These are phyloP conservation scores for Danio jaintianensis DNA, from an alignment of 2,797 vertebrate species.

Conservation along the genomic window DNA sequence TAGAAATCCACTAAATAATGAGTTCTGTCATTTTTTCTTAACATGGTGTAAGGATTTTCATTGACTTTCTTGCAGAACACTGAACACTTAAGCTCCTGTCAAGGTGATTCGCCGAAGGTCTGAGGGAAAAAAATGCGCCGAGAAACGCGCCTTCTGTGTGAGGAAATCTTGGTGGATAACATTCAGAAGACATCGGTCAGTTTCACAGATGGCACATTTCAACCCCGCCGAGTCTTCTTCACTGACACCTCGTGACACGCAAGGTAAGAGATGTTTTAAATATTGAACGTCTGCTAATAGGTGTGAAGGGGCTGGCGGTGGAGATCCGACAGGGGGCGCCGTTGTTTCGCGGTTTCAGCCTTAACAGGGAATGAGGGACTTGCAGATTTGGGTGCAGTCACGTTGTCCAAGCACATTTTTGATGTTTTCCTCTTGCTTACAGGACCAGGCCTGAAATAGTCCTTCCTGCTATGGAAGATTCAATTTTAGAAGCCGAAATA, in stretches of 20 bases:
- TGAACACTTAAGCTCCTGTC: conserved; percentile 38
- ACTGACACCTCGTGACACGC: conserved; percentile 56
- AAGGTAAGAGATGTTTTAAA: conserved; percentile 51
- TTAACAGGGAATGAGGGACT: conserved; percentile 22
- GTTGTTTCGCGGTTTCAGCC: conserved; percentile 32
- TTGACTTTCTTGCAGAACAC: conserved; percentile 47
- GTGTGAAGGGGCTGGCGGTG: not conserved
- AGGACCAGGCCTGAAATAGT: conserved; percentile 46
- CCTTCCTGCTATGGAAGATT: conserved; percentile 35
- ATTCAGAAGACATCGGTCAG: conserved; percentile 35
- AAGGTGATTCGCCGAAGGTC: conserved; percentile 48
- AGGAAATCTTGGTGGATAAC: conserved; percentile 48
- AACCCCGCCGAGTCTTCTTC: conserved; percentile 45
- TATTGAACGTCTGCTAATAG: conserved; percentile 5
- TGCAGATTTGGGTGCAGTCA: conserved; percentile 76
- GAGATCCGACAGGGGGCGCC: conserved; percentile 55
- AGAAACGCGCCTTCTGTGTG: conserved; percentile 43
- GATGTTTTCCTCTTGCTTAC: conserved; percentile 61
- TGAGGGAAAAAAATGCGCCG: conserved; percentile 50
- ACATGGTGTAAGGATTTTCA: conserved; percentile 15
- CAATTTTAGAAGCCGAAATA: conserved; percentile 7
- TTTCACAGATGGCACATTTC: conserved; percentile 53
- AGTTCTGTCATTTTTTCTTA: not conserved
- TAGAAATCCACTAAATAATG: not conserved
- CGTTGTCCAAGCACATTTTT: conserved; percentile 81